Evolutionary conservation across 2,113 vertebrate genomes (phyloP).

Genomic region (Marcusenius ussheri): DNA sequence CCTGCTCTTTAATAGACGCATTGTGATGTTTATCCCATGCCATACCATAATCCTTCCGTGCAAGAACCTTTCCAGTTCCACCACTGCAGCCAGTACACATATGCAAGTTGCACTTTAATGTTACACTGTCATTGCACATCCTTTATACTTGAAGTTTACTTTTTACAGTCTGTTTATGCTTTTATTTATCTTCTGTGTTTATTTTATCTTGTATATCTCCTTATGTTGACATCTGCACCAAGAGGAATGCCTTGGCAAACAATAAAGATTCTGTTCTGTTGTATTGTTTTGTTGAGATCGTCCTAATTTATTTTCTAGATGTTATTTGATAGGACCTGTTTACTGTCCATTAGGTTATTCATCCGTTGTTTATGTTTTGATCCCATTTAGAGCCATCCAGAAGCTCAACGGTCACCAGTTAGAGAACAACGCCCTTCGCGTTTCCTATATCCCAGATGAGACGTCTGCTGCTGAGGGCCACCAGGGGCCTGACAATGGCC

Average conservation of each 20-base stretch:
- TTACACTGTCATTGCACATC: not conserved
- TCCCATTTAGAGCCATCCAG: conserved; percentile 75
- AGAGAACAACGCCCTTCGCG: conserved; percentile 79
- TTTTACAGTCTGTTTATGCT: not conserved
- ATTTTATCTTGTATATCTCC: not conserved
- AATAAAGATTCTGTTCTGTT: not conserved
- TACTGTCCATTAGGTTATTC: not conserved
- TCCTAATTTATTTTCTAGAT: not conserved
- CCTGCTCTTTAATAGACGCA: not conserved
- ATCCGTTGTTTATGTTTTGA: not conserved
- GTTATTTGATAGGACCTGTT: not conserved
- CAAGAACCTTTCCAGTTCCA: not conserved
- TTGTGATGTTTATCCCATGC: not conserved
- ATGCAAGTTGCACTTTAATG: not conserved
- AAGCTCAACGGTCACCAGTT: conserved; percentile 90
- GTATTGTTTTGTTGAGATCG: not conserved
- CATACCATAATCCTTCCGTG: not conserved
- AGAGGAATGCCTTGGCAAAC: not conserved
- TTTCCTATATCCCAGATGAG: conserved; percentile 88
- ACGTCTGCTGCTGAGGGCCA: conserved; percentile 56
- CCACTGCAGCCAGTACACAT: not conserved
- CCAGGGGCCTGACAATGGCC: conserved; percentile 74
- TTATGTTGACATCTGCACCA: not conserved
- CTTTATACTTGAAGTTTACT: not conserved
- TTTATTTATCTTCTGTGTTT: not conserved